phyloP scores from a whole-genome alignment of 2,113 vertebrate genomes.

The Gavia stellata region DNA sequence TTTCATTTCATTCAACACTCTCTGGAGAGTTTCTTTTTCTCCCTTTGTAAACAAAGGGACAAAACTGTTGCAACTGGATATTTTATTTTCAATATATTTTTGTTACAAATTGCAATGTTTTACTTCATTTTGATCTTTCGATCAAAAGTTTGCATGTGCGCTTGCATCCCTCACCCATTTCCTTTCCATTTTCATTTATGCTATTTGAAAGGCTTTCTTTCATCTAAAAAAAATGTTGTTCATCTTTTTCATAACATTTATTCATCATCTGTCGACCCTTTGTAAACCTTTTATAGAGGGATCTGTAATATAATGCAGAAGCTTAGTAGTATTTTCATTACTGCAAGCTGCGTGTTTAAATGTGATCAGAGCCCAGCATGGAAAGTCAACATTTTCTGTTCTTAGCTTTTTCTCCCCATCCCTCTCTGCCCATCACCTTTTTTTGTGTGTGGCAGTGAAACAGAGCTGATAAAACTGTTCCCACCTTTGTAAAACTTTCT shows the following conservation, averaged over 20 bases:
- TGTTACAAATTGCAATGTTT: not conserved
- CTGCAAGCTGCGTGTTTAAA: not conserved
- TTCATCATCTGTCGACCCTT: not conserved
- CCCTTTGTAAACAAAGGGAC: not conserved
- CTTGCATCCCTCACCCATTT: not conserved
- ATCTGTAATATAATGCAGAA: not conserved
- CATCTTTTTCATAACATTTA: not conserved
- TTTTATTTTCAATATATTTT: not conserved
- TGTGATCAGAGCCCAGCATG: not conserved
- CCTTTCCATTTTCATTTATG: not conserved
- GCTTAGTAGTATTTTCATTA: not conserved
- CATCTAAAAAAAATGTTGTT: not conserved
- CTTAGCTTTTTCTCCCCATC: not conserved
- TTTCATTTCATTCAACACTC: fast-evolving
- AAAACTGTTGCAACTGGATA: fast-evolving
- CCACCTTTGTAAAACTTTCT: not conserved
- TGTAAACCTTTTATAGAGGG: not conserved
- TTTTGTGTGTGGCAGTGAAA: not conserved
- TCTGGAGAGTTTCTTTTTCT: not conserved
- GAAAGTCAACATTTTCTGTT: not conserved
- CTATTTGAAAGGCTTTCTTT: not conserved
- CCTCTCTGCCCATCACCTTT: not conserved
- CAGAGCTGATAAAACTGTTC: not conserved
- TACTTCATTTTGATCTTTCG: not conserved
- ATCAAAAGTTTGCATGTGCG: not conserved